Base-by-base conservation (phyloP, 2,888 invertebrate species). In the Cosmia pyralina region DNA sequence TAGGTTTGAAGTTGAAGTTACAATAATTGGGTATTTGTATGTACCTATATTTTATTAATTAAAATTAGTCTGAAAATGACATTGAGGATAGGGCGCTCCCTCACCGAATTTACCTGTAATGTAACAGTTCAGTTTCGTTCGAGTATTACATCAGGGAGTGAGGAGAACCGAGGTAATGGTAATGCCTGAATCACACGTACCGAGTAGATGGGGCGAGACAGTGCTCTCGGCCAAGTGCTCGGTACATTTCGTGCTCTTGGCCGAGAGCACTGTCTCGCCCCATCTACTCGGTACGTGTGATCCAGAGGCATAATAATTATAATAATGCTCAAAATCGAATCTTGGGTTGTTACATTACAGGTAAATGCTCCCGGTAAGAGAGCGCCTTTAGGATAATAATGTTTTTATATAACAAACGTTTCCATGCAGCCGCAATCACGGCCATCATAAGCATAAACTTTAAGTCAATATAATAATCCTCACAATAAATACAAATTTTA, bases 1-100 rank as follows among this genome's bases (percentile, higher is more conserved):
- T 73, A 72, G 62, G 77, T 11, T 58, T 58, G 5, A 75, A 75
- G 72, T 70, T 69, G 77, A 58, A 80, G 69, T 78, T 84, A 79
- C 75, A 77, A 65, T 65, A 76, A 8, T 62, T 50, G 0, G 53
- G 15, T 55, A 6, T 46, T 22, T 67, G 4, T n/a, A 28, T 4
- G 8, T 19, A 28, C 1, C 4, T n/a, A 46, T 44, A 48, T 44
- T 70, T 48, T 19, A 19, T 4, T 11, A 2, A 19, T 34, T 67
- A 17, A 46, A 64, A 52, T 50, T 10, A 3, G 11, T 34, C n/a
- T 17, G 11, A 5, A 67, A 34, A 34, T n/a, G 44, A 46, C 2
- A 0, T 22, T 38, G 34, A 65, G 1, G 4, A n/a, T n/a, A 28
- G 4, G 13, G 19, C 17, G n/a, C 22, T 11, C 10, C 17, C 1